phyloP scores from a whole-genome alignment of 2,113 vertebrate species.

The Sinocyclocheilus anophthalmus region DNA sequence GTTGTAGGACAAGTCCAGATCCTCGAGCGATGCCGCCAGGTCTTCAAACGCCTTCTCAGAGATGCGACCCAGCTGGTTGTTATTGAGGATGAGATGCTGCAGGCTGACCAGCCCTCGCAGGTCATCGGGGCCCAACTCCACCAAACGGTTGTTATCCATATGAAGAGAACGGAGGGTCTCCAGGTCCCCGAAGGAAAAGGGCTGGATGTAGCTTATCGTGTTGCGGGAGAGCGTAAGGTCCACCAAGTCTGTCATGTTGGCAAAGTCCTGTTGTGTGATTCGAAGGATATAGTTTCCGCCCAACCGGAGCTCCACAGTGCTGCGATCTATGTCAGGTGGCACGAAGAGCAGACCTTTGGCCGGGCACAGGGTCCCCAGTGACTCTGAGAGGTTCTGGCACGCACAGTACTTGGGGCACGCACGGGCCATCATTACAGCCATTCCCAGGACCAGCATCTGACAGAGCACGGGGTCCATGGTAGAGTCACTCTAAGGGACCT shows the following conservation, averaged over 20 bases:
- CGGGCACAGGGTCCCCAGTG: constrained; percentile 90
- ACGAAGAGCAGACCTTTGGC: constrained; percentile 94
- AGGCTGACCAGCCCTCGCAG: constrained; percentile 89
- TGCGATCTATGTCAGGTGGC: constrained; percentile 85
- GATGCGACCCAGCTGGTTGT: constrained; percentile 87
- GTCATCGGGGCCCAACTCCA: constrained; percentile 84
- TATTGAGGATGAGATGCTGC: constrained; percentile 93
- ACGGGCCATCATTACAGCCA: constrained; percentile 77
- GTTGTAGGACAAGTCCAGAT: constrained; percentile 93
- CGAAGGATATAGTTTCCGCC: constrained; percentile 93
- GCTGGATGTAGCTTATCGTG: constrained; percentile 92
- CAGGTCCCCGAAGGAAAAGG: constrained; percentile 89
- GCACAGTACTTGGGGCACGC: constrained; percentile 93
- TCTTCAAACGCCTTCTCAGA: constrained; percentile 88
- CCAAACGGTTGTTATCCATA: constrained; percentile 88
- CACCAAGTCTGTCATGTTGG: constrained; percentile 94
- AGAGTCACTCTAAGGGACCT: constrained; percentile 80
- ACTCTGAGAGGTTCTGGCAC: constrained; percentile 95
- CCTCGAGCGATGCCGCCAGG: constrained; percentile 84
- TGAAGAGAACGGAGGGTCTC: constrained; percentile 92
- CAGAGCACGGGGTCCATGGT: constrained; percentile 91
- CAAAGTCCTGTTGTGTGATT: constrained; percentile 89
- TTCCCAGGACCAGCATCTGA: constrained; percentile 88
- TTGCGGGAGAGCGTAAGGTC: constrained; percentile 93
- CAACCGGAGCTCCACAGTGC: constrained; percentile 91